Conservation (phyloP, 2,797 vertebrate genomes). For the Aphelocoma californica region DNA sequence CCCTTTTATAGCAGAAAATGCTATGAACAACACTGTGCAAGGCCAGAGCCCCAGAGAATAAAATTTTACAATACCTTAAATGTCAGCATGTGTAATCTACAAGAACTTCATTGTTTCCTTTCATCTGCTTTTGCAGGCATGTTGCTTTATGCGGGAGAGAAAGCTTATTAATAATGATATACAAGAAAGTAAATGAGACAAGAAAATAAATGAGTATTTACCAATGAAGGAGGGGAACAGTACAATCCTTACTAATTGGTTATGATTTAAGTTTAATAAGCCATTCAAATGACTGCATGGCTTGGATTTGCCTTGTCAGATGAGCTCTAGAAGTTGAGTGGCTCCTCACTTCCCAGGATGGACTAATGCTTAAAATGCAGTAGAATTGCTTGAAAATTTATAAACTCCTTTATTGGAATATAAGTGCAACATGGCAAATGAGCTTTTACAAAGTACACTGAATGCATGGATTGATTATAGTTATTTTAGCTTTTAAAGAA, state of each 20-base stretch:
- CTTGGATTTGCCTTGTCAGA: constrained; percentile 9
- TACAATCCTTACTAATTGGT: constrained; percentile 15
- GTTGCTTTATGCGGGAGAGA: background rate
- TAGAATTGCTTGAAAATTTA: background rate
- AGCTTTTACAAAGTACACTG: background rate
- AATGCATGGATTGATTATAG: background rate
- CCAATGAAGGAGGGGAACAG: background rate
- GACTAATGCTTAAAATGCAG: background rate
- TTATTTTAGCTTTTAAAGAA: background rate
- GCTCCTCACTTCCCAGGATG: background rate
- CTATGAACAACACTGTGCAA: background rate
- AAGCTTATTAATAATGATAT: constrained; percentile 23
- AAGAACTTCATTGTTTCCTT: background rate
- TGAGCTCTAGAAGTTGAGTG: background rate
- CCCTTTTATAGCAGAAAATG: background rate
- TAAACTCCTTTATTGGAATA: background rate
- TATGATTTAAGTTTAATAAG: constrained; percentile 57
- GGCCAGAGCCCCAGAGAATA: background rate
- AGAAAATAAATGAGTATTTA: constrained; percentile 61
- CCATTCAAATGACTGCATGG: background rate
- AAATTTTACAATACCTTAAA: background rate
- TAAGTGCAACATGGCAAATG: background rate
- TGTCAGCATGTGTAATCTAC: background rate
- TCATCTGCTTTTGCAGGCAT: background rate
- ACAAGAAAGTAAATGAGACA: constrained; percentile 40